Conservation (phyloP, 2,797 vertebrate genomes). For the Gorsachius magnificus region DNA sequence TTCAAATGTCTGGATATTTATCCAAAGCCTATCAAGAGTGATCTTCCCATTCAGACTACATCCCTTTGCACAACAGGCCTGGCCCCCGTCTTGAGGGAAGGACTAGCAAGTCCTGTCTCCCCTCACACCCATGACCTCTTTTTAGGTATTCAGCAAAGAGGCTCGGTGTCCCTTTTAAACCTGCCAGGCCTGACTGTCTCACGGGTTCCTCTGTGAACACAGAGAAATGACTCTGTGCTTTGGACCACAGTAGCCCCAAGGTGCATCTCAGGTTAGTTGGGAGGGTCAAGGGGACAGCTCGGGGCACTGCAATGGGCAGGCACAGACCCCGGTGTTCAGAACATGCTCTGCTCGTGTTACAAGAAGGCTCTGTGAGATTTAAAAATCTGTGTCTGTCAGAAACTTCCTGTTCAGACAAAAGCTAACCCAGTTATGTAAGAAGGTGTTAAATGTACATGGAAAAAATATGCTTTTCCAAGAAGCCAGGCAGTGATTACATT, state of each 20-base stretch:
- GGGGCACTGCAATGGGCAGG: not conserved
- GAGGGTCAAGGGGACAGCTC: not conserved
- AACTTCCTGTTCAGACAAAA: conserved; percentile 57
- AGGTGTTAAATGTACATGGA: conserved; percentile 49
- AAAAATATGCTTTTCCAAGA: conserved; percentile 45
- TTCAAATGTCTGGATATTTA: not conserved
- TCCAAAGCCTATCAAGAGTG: not conserved
- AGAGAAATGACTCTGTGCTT: not conserved
- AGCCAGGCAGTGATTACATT: conserved; percentile 37
- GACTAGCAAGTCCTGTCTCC: not conserved
- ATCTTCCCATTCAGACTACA: not conserved
- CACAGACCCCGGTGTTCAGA: not conserved
- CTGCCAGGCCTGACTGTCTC: not conserved
- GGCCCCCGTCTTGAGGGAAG: not conserved
- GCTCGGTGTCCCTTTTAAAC: not conserved
- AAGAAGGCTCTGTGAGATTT: conserved; percentile 5
- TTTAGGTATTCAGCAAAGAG: not conserved
- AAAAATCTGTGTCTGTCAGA: conserved; percentile 20
- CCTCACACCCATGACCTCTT: not conserved
- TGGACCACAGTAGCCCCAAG: accelerated
- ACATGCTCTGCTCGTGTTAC: not conserved
- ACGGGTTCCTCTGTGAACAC: not conserved
- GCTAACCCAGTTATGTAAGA: conserved; percentile 54
- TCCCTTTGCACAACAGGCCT: not conserved
- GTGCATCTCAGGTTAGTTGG: not conserved